Evolutionary conservation across 2,113 vertebrate genomes (phyloP), one percentile per base, ranked within the genome.

Genomic region (Strix uralensis): DNA sequence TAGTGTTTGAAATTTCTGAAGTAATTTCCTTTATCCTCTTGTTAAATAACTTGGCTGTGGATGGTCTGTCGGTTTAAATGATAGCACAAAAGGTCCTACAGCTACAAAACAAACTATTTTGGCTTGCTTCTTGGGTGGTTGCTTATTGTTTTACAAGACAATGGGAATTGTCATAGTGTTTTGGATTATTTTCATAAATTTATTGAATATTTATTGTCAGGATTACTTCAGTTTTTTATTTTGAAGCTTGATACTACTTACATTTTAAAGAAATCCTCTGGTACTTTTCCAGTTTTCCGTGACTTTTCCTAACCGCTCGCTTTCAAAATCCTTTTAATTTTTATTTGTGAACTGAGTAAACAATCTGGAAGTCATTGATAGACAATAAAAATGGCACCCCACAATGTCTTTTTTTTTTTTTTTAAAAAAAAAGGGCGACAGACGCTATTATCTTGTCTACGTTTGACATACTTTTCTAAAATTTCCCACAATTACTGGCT

Each of bases 291-390:
- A 92, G 49, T 94, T 90, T 94, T 95, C 70, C 0, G 1, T 92
- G 51, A 91, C 80, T 90, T 96, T 85, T 95, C 21, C 78, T 70
- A 91, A 80, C 62, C 0, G 0, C 51, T 95, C 2, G 17, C 27
- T 95, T 88, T 87, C 66, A 92, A 95, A 96, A 88, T 88, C 15
- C 32, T 82, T 85, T 69, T 70, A 73, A 47, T 92, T 95, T 95
- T 94, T 79, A 75, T 95, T 91, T 95, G 83, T 87, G 69, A 91
- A 87, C 58, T 46, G 67, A 90, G 20, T 87, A 95, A 95, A 96
- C 81, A 94, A 91, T 97, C 97, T 97, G 96, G 91, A 97, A 95
- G 58, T 87, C 88, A 95, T 91, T 85, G 92, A 96, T 97, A 85
- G 86, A 85, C 95, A 94, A 95, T 92, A 94, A 96, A 97, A 94